These are phyloP conservation scores for Mesoclemmys tuberculata DNA, from an alignment of 2,113 vertebrate genomes.

Conservation along the genomic window DNA sequence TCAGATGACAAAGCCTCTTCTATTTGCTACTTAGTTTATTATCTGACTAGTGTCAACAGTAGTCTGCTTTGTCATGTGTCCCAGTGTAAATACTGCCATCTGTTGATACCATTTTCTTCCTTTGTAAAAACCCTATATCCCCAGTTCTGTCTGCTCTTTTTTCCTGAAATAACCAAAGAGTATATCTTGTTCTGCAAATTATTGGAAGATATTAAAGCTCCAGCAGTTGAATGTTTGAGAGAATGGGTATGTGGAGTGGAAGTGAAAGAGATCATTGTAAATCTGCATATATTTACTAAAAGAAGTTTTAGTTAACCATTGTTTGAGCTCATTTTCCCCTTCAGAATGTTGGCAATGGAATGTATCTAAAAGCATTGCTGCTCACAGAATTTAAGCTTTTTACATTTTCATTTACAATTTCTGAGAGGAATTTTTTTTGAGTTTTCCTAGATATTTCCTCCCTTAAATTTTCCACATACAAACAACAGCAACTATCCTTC, in stretches of 20 bases:
- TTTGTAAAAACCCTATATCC: not conserved
- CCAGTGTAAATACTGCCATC: not conserved
- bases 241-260: not conserved
- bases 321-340: not conserved
- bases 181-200: not conserved
- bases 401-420: not conserved
- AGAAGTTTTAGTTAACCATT: not conserved
- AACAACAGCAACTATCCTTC: not conserved
- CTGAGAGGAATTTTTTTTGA: not conserved
- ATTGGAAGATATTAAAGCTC: not conserved
- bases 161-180: not conserved
- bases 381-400: not conserved
- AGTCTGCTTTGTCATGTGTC: not conserved
- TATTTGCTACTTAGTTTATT: constrained; percentile 8
- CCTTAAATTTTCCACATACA: not conserved
- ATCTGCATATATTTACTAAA: not conserved
- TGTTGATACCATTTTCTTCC: not conserved
- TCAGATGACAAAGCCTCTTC: not conserved
- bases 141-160: not conserved
- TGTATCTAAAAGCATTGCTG: not conserved
- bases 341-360: not conserved
- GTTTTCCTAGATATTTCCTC: not conserved
- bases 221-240: not conserved
- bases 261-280: not conserved
- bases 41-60: not conserved